Base-by-base conservation (phyloP, 1,140 invertebrate genomes). In the Cyrtorhinus lividipennis region DNA sequence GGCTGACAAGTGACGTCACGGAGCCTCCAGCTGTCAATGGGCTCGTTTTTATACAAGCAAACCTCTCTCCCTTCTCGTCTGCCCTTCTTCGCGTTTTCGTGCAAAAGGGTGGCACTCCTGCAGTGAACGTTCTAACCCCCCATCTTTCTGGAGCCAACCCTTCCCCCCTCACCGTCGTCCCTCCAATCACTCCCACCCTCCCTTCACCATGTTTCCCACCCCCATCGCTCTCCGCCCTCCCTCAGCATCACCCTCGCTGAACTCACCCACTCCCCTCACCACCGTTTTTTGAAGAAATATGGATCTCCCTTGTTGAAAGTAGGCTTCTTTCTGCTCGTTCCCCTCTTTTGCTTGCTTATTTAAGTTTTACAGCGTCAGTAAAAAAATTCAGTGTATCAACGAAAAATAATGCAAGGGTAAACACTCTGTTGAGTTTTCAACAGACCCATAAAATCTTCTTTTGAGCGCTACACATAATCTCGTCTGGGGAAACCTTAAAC, bases 1-100 rank as follows among this genome's bases (percentile, higher is more conserved):
- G 63, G 63, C 63, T 64, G 63, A 64, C 63, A 60, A 56, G 30
- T 25, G 30, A 56, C 56, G 63, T 64, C 56, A 64, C 63, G 24
- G 20, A 20, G 48, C 48, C 48, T 20, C 48, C 58, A 59, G 58
- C 58, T 59, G 58, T 59, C 58, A 59, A 59, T 59, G 58, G 58
- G 58, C 58, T 30, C 24, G 58, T 59, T 57, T 57, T 57, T 57
- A 57, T 57, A 57, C 56, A 8, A 24, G 24, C 20, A 3, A 24
- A 24, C 5, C 30, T 38, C 15, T 15, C 30, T 8, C 5, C 5
- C 30, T 15, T 15, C 30, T 38, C 30, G 30, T 15, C 30, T 15
- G 5, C 30, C 30, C 15, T 15, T 38, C 30, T 38, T n/a, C n/a
- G n/a, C 30, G 5, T 38, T 38, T 38, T 38, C 30, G 30, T 15